Conservation (phyloP, 2,888 invertebrate genomes). For the Diaperis boleti region DNA sequence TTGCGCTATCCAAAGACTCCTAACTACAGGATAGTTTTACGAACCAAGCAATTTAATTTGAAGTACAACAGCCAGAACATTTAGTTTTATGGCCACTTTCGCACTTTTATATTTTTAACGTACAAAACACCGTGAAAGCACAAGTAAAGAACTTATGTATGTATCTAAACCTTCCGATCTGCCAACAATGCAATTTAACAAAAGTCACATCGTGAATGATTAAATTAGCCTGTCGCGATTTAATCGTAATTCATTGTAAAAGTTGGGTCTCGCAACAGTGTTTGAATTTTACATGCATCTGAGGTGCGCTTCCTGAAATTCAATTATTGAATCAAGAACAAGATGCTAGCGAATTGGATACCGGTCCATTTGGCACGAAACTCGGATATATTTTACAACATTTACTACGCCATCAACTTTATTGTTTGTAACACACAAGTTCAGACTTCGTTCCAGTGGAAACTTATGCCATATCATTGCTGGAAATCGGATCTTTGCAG, state of each 20-base stretch:
- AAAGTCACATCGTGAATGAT: slow-evolving; percentile 9
- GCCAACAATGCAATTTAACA: not conserved
- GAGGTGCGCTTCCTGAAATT: slow-evolving; percentile 4
- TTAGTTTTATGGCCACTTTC: too few relatives aligned
- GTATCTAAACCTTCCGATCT: not conserved
- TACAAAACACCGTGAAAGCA: too few relatives aligned
- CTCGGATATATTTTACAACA: slow-evolving; percentile 10
- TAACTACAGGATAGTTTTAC: too few relatives aligned
- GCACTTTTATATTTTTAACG: too few relatives aligned
- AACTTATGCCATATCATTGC: slow-evolving; percentile 5
- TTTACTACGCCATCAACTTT: slow-evolving; percentile 15
- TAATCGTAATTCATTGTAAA: slow-evolving; percentile 5
- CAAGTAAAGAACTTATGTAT: too few relatives aligned
- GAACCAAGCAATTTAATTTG: too few relatives aligned
- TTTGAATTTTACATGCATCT: slow-evolving; percentile 10
- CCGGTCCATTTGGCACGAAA: slow-evolving; percentile 15
- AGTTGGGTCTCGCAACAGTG: not conserved
- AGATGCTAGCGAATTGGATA: slow-evolving; percentile 18
- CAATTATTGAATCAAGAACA: slow-evolving; percentile 20
- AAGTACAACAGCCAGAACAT: too few relatives aligned
- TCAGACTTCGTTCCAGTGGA: slow-evolving; percentile 2
- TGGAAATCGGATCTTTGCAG: not conserved
- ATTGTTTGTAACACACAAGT: slow-evolving; percentile 8
- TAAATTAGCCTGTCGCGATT: slow-evolving; percentile 13
- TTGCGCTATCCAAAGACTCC: too few relatives aligned